These are phyloP conservation scores for Malthinus seriepunctatus DNA, from an alignment of 2,888 invertebrate species.

Conservation along the genomic window DNA sequence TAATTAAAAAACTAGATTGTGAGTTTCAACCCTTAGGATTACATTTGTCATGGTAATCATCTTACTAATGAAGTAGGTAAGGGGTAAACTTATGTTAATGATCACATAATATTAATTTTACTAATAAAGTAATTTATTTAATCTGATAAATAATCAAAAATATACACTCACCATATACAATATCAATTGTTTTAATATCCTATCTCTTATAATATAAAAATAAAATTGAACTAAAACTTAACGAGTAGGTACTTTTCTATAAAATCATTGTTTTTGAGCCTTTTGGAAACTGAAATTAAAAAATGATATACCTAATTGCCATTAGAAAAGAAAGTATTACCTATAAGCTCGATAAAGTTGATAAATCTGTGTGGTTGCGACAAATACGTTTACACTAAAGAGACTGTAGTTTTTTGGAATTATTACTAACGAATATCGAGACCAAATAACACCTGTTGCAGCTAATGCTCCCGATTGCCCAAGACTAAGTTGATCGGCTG, in stretches of 20 bases:
- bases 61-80: no score
- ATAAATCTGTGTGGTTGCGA: slow-evolving; percentile 83
- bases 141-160: no score
- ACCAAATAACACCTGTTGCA: slow-evolving; percentile 93
- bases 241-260: neutral
- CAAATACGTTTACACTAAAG: slow-evolving; percentile 95
- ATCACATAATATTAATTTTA: no score
- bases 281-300: neutral
- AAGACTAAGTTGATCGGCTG: slow-evolving; percentile 85
- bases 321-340: slow-evolving; percentile 43
- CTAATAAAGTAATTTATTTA: no score
- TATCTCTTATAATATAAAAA: neutral
- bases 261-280: neutral
- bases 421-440: slow-evolving; percentile 93
- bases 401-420: slow-evolving; percentile 95
- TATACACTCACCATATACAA: neutral
- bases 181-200: no score
- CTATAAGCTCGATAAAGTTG: slow-evolving; percentile 77
- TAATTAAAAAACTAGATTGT: no score
- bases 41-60: no score
- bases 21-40: no score
- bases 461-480: slow-evolving; percentile 82
- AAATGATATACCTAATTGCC: neutral
- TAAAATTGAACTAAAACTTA: no score
- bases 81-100: no score